Evolutionary conservation across 2,797 vertebrate genomes (phyloP).

Genomic region (Sebastiscus tertius): DNA sequence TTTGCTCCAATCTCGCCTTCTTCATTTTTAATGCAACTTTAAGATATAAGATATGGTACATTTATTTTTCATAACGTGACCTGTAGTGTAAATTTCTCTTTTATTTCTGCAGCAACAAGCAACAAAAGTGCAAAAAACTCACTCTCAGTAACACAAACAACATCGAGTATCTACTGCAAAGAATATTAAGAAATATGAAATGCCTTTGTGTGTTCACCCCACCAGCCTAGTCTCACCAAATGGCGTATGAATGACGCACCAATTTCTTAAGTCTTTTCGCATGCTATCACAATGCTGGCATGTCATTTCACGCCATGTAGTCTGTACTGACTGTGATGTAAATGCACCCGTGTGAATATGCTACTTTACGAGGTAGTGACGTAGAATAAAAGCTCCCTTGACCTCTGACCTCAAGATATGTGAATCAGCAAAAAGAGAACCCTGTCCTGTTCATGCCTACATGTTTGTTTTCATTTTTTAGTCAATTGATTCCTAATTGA

Average conservation of each 20-base stretch:
- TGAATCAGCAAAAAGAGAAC: not conserved
- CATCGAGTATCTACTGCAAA: not conserved
- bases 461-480: not conserved
- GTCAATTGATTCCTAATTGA: not conserved
- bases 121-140: not conserved
- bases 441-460: not conserved
- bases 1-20: too few species aligned
- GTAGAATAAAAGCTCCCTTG: too few species aligned
- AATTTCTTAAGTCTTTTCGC: rapidly evolving
- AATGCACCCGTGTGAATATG: too few species aligned
- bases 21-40: not conserved
- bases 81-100: not conserved
- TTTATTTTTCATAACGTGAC: not conserved
- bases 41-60: not conserved
- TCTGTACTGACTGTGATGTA: too few species aligned
- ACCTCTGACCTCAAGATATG: too few species aligned
- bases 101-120: not conserved
- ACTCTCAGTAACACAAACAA: not conserved
- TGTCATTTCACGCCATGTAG: too few species aligned
- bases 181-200: not conserved
- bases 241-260: rapidly evolving
- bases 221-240: not conserved
- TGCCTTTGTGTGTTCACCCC: not conserved
- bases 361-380: too few species aligned
- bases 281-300: not conserved